Conservation (phyloP, 1,140 invertebrate genomes). For the Drosophila trapezifrons region DNA sequence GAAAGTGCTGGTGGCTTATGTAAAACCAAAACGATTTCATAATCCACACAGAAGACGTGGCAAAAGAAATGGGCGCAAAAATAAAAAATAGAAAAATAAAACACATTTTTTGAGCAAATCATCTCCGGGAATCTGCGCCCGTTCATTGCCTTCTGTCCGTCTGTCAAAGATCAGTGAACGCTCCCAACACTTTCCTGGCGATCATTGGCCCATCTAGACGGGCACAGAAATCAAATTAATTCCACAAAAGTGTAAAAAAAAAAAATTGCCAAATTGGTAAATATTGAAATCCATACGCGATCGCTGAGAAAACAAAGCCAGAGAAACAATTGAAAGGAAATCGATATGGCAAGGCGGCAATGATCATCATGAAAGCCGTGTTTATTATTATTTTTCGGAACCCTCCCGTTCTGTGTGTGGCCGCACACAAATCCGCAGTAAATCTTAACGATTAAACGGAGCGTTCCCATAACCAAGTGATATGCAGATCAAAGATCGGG, state of each 20-base stretch:
- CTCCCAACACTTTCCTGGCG: slow-evolving; percentile 49
- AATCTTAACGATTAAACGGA: slow-evolving; percentile 27
- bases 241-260: slow-evolving; percentile 34
- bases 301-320: slow-evolving; percentile 10
- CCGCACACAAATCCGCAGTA: slow-evolving; percentile 2
- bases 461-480: slow-evolving; percentile 33
- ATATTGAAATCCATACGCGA: slow-evolving; percentile 69
- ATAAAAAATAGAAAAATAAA: slow-evolving; percentile 11
- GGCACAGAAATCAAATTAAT: slow-evolving; percentile 59
- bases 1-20: slow-evolving; percentile 17
- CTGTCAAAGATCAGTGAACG: slow-evolving; percentile 73
- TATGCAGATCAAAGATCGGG: slow-evolving; percentile 40
- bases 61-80: slow-evolving; percentile 20
- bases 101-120: slow-evolving; percentile 51
- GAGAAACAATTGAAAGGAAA: slow-evolving; percentile 38
- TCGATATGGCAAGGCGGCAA: slow-evolving; percentile 12
- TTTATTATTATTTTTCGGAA: slow-evolving; percentile 17
- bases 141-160: slow-evolving; percentile 67
- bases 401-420: slow-evolving; percentile 20
- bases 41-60: slow-evolving; percentile 36
- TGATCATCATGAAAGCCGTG: slow-evolving; percentile 31
- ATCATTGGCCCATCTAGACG: slow-evolving; percentile 64
- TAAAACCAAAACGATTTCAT: slow-evolving; percentile 55
- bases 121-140: slow-evolving; percentile 37
- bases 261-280: slow-evolving; percentile 66